These are phyloP conservation scores for Beaufortia kweichowensis DNA, from an alignment of 2,113 vertebrate species.

Conservation along the genomic window DNA sequence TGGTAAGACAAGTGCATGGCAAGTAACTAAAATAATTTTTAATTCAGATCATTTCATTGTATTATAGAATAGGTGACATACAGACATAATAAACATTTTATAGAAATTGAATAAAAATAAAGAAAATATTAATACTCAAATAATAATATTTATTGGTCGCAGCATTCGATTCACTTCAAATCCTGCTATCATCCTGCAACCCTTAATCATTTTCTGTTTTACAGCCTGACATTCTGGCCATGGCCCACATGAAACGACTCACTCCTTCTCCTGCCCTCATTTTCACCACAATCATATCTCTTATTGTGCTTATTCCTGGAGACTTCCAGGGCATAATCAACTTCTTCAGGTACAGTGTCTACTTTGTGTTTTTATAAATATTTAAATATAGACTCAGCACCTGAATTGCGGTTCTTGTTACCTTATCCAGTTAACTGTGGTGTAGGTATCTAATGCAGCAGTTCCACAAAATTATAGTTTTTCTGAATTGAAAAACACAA, in stretches of 20 bases:
- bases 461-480: accelerated
- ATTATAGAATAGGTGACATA: too few relatives aligned
- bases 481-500: too few relatives aligned
- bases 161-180: background rate
- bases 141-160: too few relatives aligned
- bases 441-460: too few relatives aligned
- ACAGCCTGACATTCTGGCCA: constrained; percentile 83
- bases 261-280: constrained; percentile 85
- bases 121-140: too few relatives aligned
- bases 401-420: background rate
- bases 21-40: background rate
- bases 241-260: constrained; percentile 79
- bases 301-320: constrained; percentile 80
- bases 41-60: too few relatives aligned
- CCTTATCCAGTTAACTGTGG: too few relatives aligned
- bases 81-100: too few relatives aligned
- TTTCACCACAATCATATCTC: constrained; percentile 77
- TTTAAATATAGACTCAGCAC: background rate
- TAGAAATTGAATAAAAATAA: too few relatives aligned
- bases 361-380: background rate
- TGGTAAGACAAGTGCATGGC: constrained; percentile 73
- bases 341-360: constrained; percentile 79
- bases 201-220: constrained; percentile 11
- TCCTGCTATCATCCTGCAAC: too few relatives aligned
- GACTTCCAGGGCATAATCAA: constrained; percentile 84